phyloP scores from a whole-genome alignment of 2,797 vertebrate genomes.

The Sebastes itinus region DNA sequence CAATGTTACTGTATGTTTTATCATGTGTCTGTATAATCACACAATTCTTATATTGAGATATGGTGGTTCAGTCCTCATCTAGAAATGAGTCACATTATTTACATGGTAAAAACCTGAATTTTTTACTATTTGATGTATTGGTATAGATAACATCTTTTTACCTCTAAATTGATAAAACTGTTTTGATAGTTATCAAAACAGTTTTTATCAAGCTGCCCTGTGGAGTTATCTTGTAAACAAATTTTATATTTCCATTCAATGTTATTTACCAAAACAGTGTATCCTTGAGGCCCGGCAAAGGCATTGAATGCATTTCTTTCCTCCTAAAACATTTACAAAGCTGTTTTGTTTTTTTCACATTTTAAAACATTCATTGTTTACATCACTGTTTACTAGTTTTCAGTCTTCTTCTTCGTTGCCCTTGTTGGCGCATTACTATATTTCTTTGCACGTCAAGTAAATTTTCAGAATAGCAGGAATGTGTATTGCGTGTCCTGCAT shows the following conservation, averaged over 20 bases:
- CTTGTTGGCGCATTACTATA: too few relatives aligned
- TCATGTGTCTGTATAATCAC: neutral
- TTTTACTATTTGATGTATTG: neutral
- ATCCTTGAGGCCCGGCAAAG: too few relatives aligned
- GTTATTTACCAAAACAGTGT: too few relatives aligned
- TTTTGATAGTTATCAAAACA: neutral
- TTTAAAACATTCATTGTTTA: too few relatives aligned
- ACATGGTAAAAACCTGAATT: neutral
- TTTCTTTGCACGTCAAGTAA: neutral
- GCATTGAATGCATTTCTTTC: too few relatives aligned
- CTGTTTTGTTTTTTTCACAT: too few relatives aligned
- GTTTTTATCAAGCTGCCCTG: too few relatives aligned
- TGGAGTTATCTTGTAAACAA: neutral
- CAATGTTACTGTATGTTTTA: neutral
- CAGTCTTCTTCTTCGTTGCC: too few relatives aligned
- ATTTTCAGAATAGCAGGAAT: neutral
- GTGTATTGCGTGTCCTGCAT: accelerated
- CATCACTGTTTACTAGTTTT: too few relatives aligned
- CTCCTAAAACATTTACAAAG: too few relatives aligned
- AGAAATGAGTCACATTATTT: neutral
- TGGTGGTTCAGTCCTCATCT: neutral
- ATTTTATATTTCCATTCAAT: too few relatives aligned
- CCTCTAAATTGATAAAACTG: neutral
- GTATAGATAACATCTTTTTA: neutral
- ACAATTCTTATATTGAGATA: neutral